Conservation (phyloP, 1,140 invertebrate genomes). For the Spodoptera litura region DNA sequence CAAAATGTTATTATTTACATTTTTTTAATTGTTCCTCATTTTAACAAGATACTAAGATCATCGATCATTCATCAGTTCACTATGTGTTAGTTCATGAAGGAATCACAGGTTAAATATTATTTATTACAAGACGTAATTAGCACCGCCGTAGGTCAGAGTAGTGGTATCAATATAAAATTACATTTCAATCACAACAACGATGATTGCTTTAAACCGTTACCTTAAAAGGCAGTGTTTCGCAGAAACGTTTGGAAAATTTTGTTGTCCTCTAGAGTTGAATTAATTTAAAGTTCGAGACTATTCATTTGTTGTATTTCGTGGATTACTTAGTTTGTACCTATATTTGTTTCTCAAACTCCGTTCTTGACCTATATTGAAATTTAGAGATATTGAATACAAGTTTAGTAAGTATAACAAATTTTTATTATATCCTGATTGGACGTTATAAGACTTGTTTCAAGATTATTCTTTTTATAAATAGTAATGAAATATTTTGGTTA, state of each 20-base stretch:
- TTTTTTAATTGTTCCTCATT: too few relatives aligned
- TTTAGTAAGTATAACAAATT: too few relatives aligned
- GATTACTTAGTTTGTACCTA: neutral
- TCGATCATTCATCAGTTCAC: too few relatives aligned
- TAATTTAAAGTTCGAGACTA: neutral
- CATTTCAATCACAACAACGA: slow-evolving; percentile 64
- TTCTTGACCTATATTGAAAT: too few relatives aligned
- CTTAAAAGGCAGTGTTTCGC: slow-evolving; percentile 68
- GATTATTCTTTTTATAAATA: too few relatives aligned
- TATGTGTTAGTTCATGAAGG: slow-evolving; percentile 22
- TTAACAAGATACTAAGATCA: too few relatives aligned
- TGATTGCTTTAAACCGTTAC: slow-evolving; percentile 72
- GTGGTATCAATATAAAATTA: slow-evolving; percentile 63
- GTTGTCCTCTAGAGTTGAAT: neutral
- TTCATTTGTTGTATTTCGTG: slow-evolving; percentile 1
- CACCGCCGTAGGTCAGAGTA: slow-evolving; percentile 52
- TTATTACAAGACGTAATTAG: slow-evolving; percentile 43
- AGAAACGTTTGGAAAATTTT: slow-evolving; percentile 52
- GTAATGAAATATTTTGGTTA: too few relatives aligned
- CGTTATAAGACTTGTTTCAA: too few relatives aligned
- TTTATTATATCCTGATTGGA: too few relatives aligned
- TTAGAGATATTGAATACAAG: too few relatives aligned
- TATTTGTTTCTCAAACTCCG: too few relatives aligned
- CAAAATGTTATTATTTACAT: too few relatives aligned
- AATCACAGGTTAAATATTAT: slow-evolving; percentile 19